phyloP scores from a whole-genome alignment of 2,888 invertebrate species.

The Heliconius erato region DNA sequence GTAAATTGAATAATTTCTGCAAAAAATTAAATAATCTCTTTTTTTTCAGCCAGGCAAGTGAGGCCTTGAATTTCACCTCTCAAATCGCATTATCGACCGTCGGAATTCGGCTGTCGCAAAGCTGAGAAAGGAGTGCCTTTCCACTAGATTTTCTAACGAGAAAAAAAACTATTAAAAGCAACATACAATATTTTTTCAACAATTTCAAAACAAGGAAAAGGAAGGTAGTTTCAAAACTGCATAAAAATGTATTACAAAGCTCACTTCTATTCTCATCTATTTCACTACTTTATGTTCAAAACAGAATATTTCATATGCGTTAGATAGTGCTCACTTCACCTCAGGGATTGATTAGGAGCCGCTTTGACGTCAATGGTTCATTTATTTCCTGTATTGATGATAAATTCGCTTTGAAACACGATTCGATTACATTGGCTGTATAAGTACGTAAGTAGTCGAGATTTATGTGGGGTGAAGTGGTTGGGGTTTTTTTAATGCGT shows the following conservation, averaged over 20 bases:
- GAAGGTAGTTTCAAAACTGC: not conserved
- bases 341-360: conserved; percentile 42
- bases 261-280: not conserved
- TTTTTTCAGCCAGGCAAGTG: too few relatives aligned
- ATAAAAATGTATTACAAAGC: conserved; percentile 5
- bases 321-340: conserved; percentile 40
- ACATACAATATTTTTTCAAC: not conserved
- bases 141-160: too few relatives aligned
- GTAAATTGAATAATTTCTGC: too few relatives aligned
- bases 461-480: conserved; percentile 14
- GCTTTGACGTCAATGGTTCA: conserved; percentile 43
- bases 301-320: conserved; percentile 35
- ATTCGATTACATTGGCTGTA: conserved; percentile 25
- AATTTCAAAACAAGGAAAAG: not conserved
- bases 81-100: too few relatives aligned
- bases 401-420: conserved; percentile 36
- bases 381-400: conserved; percentile 44
- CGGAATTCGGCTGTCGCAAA: too few relatives aligned
- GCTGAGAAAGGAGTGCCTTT: too few relatives aligned
- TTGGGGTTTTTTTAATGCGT: conserved; percentile 8
- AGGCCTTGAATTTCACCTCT: too few relatives aligned
- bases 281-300: conserved; percentile 19
- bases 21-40: too few relatives aligned
- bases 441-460: conserved; percentile 23
- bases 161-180: not conserved